Evolutionary conservation across 2,113 vertebrate genomes (phyloP), one percentile per base, ranked within the genome.

Genomic region (Galemys pyrenaicus): DNA sequence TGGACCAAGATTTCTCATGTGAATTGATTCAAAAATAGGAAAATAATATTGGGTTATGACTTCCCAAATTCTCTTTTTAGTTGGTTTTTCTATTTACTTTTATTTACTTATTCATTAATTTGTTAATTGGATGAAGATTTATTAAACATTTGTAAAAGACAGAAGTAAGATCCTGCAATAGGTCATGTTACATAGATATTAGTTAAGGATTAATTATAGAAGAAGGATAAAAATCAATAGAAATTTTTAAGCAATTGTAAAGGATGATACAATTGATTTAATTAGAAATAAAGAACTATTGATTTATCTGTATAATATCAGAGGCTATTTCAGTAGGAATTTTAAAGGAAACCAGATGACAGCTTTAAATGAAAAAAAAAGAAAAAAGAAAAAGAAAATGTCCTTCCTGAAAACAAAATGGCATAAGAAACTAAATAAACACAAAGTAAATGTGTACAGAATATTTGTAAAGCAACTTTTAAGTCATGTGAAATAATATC

Each of bases 21-120:
- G 80, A 92, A 86, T 94, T 96, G 77, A 90, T 89, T 96, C 75
- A 93, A 51, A 26, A 79, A 70, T 35, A 64, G 89, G 12, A 91
- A 77, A 91, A 73, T 32, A 24, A 13, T 22, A 35, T n/a, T 65
- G 46, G 35, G 3, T 9, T 71, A 51, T 5, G 22, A 1, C 26
- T 90, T 41, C 9, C 9, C 20, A 20, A 75, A 87, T 28, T 3
- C 3, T 71, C 28, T 82, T 46, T 87, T 71, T n/a, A 56, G 41
- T 80, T 64, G 16, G 20, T 46, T 58, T 17, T 39, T 79, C 28
- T 68, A 67, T 73, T 93, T 82, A 51, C 60, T 35, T 71, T 73
- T 74, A 73, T 22, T 70, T 17, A 51, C 16, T 79, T 94, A 77
- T 74, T 94, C 62, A 87, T 58, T 92, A 73, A 22, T 70, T 94